Percentiles rank a stretch among this genome's conserved stretches.
Conservation (phyloP, 1,140 invertebrate genomes). For the Drosophila subobscura region DNA sequence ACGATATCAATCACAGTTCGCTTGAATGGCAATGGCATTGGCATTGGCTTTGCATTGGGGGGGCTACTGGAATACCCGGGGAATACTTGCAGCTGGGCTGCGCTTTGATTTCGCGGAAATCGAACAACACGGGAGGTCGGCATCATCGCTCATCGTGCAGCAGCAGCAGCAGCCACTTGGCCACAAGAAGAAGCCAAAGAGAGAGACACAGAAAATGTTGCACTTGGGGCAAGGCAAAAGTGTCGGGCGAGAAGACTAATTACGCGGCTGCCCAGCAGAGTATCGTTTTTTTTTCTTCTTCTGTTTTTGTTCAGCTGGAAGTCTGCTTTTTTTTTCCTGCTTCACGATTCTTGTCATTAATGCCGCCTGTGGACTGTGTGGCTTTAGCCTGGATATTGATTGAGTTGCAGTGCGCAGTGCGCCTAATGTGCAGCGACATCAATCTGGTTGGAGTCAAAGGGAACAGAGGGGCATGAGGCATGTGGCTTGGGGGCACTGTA, state of each 20-base stretch:
- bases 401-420: conserved; percentile 78
- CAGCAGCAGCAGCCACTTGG: conserved; percentile 16
- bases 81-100: conserved; percentile 61
- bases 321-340: conserved; percentile 19
- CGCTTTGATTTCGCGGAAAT: conserved; percentile 78
- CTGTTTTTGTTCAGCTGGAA: background rate
- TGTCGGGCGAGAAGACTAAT: conserved; percentile 78
- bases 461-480: background rate
- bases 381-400: conserved; percentile 68
- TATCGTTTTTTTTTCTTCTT: conserved; percentile 22
- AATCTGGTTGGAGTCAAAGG: conserved; percentile 46
- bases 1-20: conserved; percentile 77
- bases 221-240: conserved; percentile 47
- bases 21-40: conserved; percentile 65
- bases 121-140: conserved; percentile 77
- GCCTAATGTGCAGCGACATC: conserved; percentile 81
- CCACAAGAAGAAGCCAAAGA: too few species aligned
- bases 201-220: conserved; percentile 3
- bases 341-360: conserved; percentile 72
- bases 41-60: conserved; percentile 9
- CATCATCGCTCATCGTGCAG: conserved; percentile 74
- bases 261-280: conserved; percentile 53
- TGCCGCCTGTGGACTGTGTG: conserved; percentile 52
- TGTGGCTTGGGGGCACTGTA: background rate
- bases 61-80: conserved; percentile 32